These are phyloP conservation scores for Sebastes matsubarae DNA, from an alignment of 2,797 vertebrate genomes.

Conservation along the genomic window DNA sequence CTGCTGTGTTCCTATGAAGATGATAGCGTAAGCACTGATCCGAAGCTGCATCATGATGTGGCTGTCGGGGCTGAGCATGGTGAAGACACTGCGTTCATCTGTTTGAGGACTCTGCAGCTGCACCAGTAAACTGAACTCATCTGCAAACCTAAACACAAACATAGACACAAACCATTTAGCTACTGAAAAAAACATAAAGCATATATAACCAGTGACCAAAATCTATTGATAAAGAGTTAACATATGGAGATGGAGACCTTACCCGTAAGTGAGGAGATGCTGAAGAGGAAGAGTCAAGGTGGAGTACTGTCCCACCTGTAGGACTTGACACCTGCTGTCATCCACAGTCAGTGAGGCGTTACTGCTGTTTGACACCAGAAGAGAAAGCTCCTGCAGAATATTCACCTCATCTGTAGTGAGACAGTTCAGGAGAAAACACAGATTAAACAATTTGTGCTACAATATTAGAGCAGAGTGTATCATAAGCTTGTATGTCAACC, in stretches of 20 bases:
- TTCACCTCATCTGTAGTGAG: conserved; percentile 83
- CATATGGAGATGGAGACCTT: neutral
- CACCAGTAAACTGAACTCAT: conserved; percentile 88
- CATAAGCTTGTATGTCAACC: neutral
- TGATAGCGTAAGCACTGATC: conserved; percentile 77
- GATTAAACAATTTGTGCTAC: neutral
- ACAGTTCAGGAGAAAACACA: conserved; percentile 6
- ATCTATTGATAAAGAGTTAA: neutral
- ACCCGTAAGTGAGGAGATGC: conserved; percentile 85
- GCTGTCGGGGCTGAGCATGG: conserved; percentile 82
- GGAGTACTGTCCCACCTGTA: conserved; percentile 88
- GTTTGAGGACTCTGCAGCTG: conserved; percentile 81
- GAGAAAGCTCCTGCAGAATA: conserved; percentile 82
- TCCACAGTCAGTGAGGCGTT: conserved; percentile 82
- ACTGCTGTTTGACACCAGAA: conserved; percentile 67
- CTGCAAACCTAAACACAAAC: conserved; percentile 81
- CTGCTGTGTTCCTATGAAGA: conserved; percentile 85
- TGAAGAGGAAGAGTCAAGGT: conserved; percentile 84
- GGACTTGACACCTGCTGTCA: conserved; percentile 76
- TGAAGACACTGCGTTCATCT: conserved; percentile 85
- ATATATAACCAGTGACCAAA: neutral
- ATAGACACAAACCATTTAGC: neutral
- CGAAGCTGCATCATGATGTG: conserved; percentile 87
- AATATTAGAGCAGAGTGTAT: neutral
- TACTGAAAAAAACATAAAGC: neutral